Evolutionary conservation across 2,113 vertebrate genomes (phyloP).

Genomic region (Bucco capensis): DNA sequence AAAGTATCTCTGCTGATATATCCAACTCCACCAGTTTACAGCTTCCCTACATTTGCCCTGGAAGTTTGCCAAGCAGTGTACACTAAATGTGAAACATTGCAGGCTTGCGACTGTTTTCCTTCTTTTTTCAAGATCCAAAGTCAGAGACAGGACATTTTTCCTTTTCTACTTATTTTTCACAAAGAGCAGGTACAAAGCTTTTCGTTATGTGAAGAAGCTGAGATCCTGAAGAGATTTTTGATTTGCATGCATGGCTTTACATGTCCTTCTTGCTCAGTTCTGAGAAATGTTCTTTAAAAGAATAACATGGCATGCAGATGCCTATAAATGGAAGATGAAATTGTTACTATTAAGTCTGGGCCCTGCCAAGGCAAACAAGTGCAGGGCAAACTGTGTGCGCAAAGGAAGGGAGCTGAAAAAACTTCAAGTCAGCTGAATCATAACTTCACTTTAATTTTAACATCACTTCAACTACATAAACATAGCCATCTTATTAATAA

Average conservation of each 20-base stretch:
- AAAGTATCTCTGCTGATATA: not conserved
- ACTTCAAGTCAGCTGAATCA: constrained; percentile 54
- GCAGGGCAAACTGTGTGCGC: constrained; percentile 47
- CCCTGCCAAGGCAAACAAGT: constrained; percentile 75
- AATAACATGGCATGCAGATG: constrained; percentile 64
- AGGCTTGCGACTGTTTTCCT: not conserved
- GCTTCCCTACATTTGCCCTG: constrained; percentile 13
- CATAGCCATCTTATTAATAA: constrained; percentile 53
- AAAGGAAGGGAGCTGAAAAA: constrained; percentile 49
- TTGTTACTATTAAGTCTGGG: constrained; percentile 35
- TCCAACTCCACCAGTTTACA: not conserved
- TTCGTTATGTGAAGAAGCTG: constrained; percentile 18
- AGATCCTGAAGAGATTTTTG: not conserved
- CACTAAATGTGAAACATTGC: not conserved
- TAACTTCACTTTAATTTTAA: constrained; percentile 61
- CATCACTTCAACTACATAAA: constrained; percentile 61
- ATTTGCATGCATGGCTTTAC: not conserved
- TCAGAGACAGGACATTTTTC: not conserved
- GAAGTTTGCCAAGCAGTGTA: not conserved
- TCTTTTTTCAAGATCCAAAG: constrained; percentile 18
- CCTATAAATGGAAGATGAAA: constrained; percentile 78
- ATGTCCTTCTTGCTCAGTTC: not conserved
- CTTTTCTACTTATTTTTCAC: constrained; percentile 15
- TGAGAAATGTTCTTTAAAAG: constrained; percentile 50
- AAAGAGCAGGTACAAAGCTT: not conserved